Evolutionary conservation across 2,113 vertebrate species (phyloP).

Genomic region (Syngnathoides biaculeatus): DNA sequence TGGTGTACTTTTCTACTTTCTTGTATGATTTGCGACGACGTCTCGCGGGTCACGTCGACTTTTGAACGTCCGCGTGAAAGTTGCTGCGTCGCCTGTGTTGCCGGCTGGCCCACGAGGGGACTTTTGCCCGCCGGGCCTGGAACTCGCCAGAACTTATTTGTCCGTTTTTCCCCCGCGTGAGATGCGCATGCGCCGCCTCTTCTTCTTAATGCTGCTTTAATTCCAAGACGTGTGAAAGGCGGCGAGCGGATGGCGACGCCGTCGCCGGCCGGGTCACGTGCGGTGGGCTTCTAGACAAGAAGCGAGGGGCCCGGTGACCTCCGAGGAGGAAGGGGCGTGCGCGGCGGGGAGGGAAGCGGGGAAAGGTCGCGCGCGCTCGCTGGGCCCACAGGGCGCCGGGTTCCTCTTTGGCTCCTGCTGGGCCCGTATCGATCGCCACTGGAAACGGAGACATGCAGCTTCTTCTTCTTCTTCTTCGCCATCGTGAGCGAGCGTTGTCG

Average conservation of each 20-base stretch:
- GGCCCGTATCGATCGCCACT: conserved; percentile 82
- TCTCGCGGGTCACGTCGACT: too few relatives aligned
- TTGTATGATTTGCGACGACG: too few relatives aligned
- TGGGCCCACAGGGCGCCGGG: conserved; percentile 69
- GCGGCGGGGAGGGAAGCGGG: conserved; percentile 60
- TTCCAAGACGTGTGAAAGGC: neutral
- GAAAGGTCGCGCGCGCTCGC: conserved; percentile 85
- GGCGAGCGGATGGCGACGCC: neutral
- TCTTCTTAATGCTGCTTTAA: neutral
- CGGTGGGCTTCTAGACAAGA: conserved; percentile 5
- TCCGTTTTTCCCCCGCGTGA: too few relatives aligned
- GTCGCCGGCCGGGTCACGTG: neutral
- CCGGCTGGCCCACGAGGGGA: neutral
- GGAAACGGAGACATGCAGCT: conserved; percentile 59
- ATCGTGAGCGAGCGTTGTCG: neutral
- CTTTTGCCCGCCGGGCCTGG: neutral
- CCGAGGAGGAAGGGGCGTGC: conserved; percentile 64
- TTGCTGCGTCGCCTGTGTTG: neutral
- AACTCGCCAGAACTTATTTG: neutral
- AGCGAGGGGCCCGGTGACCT: conserved; percentile 63
- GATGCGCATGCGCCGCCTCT: too few relatives aligned
- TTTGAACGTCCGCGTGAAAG: neutral
- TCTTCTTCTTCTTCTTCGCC: conserved; percentile 2
- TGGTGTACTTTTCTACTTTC: too few relatives aligned
- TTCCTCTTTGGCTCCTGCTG: conserved; percentile 82